These are phyloP conservation scores for Bimastos eiseni DNA, from an alignment of 2,888 invertebrate genomes.

Conservation along the genomic window DNA sequence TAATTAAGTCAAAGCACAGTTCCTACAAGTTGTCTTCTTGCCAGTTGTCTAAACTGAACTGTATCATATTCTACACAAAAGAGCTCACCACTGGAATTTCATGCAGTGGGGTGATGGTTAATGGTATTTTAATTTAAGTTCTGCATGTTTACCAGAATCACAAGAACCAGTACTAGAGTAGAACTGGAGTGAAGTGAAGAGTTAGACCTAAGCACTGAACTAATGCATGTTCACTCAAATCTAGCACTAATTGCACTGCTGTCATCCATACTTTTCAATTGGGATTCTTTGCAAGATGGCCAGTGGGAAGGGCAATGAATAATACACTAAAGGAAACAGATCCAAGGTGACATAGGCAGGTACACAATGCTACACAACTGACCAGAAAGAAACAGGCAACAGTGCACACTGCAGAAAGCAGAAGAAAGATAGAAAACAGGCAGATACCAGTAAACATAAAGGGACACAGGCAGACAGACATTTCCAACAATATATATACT, in stretches of 20 bases:
- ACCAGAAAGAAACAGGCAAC: background rate
- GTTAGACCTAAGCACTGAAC: too few species aligned
- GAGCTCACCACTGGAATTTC: too few species aligned
- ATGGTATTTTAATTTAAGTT: too few species aligned
- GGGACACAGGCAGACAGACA: background rate
- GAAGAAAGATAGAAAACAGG: background rate
- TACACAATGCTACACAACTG: too few species aligned
- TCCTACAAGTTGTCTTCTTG: background rate
- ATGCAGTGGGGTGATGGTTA: too few species aligned
- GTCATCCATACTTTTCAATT: background rate
- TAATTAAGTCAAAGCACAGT: background rate
- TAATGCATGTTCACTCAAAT: background rate
- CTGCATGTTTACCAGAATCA: too few species aligned
- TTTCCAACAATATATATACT: background rate
- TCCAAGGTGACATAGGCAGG: too few species aligned
- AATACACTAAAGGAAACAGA: background rate
- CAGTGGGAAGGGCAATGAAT: background rate
- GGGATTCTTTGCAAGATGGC: slow-evolving; percentile 4
- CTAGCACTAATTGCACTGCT: background rate
- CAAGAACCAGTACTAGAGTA: too few species aligned
- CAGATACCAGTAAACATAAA: background rate
- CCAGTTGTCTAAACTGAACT: background rate
- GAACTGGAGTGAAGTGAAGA: too few species aligned
- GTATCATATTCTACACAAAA: background rate
- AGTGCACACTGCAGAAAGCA: background rate